Evolutionary conservation across 2,113 vertebrate genomes (phyloP), one percentile per base, ranked within the genome.

Genomic region (Coreoperca whiteheadi): DNA sequence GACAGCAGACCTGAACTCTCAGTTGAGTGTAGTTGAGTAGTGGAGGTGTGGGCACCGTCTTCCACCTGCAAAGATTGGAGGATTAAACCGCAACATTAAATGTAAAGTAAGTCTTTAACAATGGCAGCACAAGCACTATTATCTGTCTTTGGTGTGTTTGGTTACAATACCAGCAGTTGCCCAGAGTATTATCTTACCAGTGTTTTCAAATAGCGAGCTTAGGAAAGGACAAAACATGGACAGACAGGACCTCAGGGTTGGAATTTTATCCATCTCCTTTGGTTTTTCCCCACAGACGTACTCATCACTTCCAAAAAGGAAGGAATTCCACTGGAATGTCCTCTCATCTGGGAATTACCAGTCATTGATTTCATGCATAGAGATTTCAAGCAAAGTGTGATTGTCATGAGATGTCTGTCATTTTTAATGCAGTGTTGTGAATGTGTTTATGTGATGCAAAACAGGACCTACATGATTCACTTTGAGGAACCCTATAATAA

Each of bases 251-350:
- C 82, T 84, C 77, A 39, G 89, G 86, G 81, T 59, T 61, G 88
- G 68, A 89, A 93, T 89, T 87, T 68, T 82, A 91, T 90, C 87
- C 78, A 70, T 80, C 80, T 85, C 37, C 57, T 56, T 75, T 78
- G 68, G 54, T 73, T 88, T 51, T 77, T 81, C 59, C 70, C 70
- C 21, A 32, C 37, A 80, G 71, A 79, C 68, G n/a, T 54, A 41
- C 65, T 77, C 34, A 65, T 71, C 11, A 63, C 71, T 65, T 77
- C 53, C 54, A 63, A 50, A 85, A 75, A 8, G 30, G 74, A 81
- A 89, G 67, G 63, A 86, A 83, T 89, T 88, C 63, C 50, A 16
- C 30, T 61, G 83, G 85, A 91, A 88, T 90, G 84, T 85, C 54
- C 43, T 87, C 75, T 75, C 1, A n/a, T 73, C 67, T 25, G 63